phyloP scores from a whole-genome alignment of 2,113 vertebrate species.

The Haliaeetus leucogaster region DNA sequence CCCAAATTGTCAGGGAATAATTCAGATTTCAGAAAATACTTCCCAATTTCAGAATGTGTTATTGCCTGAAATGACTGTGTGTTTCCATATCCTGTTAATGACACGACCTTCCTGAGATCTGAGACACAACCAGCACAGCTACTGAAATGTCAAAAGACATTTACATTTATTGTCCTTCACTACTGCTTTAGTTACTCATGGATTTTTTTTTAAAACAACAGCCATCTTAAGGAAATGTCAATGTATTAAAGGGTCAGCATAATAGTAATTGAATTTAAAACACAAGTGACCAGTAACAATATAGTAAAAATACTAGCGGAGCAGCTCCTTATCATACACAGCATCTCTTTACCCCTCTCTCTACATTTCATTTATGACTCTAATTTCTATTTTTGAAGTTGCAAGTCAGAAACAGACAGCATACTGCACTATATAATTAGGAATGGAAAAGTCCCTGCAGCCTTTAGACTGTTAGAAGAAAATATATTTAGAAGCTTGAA shows the following conservation, averaged over 20 bases:
- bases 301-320: background rate
- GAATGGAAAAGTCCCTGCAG: conserved; percentile 39
- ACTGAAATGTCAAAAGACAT: background rate
- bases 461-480: background rate
- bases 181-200: background rate
- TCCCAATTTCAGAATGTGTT: background rate
- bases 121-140: background rate
- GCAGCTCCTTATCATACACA: background rate
- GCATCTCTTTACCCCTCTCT: background rate
- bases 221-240: background rate
- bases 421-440: conserved; percentile 27
- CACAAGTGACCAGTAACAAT: background rate
- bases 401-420: conserved; percentile 25
- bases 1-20: background rate
- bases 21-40: background rate
- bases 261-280: background rate
- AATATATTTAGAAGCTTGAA: conserved; percentile 36
- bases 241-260: background rate
- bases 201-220: background rate
- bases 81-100: background rate
- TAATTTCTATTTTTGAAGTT: background rate
- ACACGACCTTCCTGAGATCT: background rate
- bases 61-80: background rate
- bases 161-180: background rate
- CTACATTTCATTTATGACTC: background rate